Percentiles rank a stretch among this genome's conserved stretches.
Conservation (phyloP, 2,888 invertebrate species). For the Epistrophe eligans region DNA sequence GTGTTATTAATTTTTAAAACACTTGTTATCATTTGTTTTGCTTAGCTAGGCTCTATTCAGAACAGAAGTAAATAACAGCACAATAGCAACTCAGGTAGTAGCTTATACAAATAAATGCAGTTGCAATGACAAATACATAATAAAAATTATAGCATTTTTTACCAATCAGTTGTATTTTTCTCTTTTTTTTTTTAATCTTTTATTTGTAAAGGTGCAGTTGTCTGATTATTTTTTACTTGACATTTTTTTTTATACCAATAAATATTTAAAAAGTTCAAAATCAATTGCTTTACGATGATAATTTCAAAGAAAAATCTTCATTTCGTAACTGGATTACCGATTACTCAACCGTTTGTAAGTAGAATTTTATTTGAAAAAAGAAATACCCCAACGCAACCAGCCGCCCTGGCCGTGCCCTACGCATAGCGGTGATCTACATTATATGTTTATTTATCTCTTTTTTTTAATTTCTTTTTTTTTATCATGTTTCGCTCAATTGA, state of each 20-base stretch:
- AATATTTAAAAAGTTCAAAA: not conserved
- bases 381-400: not conserved
- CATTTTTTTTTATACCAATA: not conserved
- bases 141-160: not conserved
- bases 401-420: too few relatives aligned
- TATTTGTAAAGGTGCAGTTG: slow-evolving; percentile 8
- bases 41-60: not conserved
- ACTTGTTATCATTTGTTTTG: not conserved
- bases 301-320: not conserved
- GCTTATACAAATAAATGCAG: not conserved
- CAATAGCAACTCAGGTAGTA: not conserved
- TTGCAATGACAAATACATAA: not conserved
- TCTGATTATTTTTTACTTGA: too few relatives aligned
- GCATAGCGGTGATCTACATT: slow-evolving; percentile 34
- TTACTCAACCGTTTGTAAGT: slow-evolving; percentile 7
- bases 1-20: not conserved
- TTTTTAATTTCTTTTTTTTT: slow-evolving; percentile 20
- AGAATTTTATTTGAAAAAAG: slow-evolving; percentile 2
- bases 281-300: slow-evolving; percentile 1
- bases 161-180: not conserved
- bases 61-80: not conserved
- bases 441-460: slow-evolving; percentile 37
- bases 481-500: slow-evolving; percentile 59
- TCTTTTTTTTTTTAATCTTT: not conserved
- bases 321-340: slow-evolving; percentile 12